phyloP scores from a whole-genome alignment of 2,113 vertebrate species.

The Trematomus loennbergii region DNA sequence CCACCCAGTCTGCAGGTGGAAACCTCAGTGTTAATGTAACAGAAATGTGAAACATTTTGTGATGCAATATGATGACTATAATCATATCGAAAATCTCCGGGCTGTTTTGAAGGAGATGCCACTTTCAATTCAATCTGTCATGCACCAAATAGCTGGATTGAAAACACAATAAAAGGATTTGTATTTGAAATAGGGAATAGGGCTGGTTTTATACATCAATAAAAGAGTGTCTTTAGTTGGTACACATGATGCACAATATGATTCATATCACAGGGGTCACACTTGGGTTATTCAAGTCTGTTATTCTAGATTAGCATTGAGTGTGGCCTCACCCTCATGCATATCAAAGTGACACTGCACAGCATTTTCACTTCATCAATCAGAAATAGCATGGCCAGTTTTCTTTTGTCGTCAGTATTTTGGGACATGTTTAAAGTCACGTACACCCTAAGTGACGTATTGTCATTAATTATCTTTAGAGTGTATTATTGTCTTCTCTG shows the following conservation, averaged over 20 bases:
- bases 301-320: background rate
- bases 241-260: background rate
- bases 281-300: background rate
- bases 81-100: background rate
- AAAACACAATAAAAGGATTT: background rate
- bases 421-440: background rate
- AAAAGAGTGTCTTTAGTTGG: background rate
- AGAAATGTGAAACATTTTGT: background rate
- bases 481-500: background rate
- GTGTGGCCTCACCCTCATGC: background rate
- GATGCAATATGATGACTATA: background rate
- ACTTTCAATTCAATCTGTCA: background rate
- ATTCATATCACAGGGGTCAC: background rate
- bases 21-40: conserved; percentile 16
- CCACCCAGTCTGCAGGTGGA: conserved; percentile 93
- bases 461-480: background rate
- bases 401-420: background rate
- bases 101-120: background rate
- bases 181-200: background rate
- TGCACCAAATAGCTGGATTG: background rate
- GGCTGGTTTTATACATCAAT: background rate
- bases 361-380: background rate
- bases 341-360: background rate
- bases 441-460: background rate
- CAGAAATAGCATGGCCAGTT: background rate